A percentile compares a stretch with the other conserved stretches of the same genome.
Evolutionary conservation across 2,113 vertebrate genomes (phyloP).

Genomic region (Myocastor coypus): DNA sequence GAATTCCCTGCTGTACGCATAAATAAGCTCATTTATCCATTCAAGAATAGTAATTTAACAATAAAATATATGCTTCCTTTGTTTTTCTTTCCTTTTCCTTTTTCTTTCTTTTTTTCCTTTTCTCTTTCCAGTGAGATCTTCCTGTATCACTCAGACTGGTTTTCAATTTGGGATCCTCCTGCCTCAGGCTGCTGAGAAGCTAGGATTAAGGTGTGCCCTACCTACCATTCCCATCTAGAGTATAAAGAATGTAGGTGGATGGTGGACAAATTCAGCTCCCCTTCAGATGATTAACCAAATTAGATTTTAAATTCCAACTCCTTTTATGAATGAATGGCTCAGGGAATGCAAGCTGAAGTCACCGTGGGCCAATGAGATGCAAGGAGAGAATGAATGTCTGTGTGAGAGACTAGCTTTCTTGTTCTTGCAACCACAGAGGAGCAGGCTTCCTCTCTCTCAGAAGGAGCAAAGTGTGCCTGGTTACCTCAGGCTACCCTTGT

Average conservation of each 20-base stretch:
- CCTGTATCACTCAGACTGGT: neutral
- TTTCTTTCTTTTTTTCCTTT: neutral
- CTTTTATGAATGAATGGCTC: neutral
- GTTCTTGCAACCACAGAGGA: neutral
- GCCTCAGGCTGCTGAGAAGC: neutral
- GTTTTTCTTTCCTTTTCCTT: neutral
- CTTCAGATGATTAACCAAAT: constrained; percentile 19
- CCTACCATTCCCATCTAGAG: no score
- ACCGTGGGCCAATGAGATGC: neutral
- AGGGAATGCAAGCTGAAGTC: neutral
- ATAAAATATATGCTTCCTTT: neutral
- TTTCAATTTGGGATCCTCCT: neutral
- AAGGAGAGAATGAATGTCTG: neutral
- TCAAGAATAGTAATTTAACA: neutral
- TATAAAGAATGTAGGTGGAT: neutral
- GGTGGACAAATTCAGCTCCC: neutral
- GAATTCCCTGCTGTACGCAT: neutral
- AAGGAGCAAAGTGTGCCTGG: neutral
- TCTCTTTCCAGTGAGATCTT: neutral
- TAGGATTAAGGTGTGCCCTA: neutral
- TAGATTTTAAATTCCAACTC: neutral
- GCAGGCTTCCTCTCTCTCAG: neutral
- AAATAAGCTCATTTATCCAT: neutral
- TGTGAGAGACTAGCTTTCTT: neutral
- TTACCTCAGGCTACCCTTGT: neutral